Conservation (phyloP, 2,797 vertebrate species). For the Lepus townsendii region DNA sequence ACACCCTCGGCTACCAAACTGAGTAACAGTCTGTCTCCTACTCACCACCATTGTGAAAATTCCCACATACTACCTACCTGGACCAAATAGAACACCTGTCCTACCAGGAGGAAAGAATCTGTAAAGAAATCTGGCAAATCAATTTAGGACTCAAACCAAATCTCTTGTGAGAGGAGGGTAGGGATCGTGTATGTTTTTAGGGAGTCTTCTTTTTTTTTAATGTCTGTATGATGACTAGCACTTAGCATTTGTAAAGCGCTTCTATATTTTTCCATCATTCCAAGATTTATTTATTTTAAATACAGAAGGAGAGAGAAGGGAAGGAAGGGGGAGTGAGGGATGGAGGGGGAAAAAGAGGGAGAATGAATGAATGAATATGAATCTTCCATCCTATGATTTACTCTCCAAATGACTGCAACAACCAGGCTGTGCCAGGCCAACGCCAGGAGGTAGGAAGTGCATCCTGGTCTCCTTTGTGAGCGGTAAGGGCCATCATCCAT, state of each 20-base stretch:
- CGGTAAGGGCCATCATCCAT: too few species aligned
- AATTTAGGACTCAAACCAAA: not conserved
- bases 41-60: not conserved
- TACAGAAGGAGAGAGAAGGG: too few species aligned
- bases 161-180: not conserved
- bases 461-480: too few species aligned
- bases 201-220: slow-evolving; percentile 32
- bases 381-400: too few species aligned
- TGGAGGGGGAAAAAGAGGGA: too few species aligned
- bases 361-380: too few species aligned
- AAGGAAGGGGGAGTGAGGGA: too few species aligned
- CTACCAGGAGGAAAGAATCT: not conserved
- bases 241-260: not conserved
- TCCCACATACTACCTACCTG: not conserved
- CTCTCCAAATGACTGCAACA: too few species aligned
- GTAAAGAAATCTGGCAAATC: slow-evolving; percentile 39
- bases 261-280: slow-evolving; percentile 6
- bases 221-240: not conserved
- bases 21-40: slow-evolving; percentile 8
- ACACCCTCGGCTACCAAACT: not conserved
- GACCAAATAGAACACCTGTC: not conserved
- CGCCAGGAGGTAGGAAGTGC: too few species aligned
- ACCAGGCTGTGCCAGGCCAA: too few species aligned
- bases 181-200: not conserved
- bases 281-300: too few species aligned